Percentiles rank a stretch among this genome's conserved stretches.
Evolutionary conservation across 2,113 vertebrate species (phyloP).

Genomic region (Elanus axillaris): DNA sequence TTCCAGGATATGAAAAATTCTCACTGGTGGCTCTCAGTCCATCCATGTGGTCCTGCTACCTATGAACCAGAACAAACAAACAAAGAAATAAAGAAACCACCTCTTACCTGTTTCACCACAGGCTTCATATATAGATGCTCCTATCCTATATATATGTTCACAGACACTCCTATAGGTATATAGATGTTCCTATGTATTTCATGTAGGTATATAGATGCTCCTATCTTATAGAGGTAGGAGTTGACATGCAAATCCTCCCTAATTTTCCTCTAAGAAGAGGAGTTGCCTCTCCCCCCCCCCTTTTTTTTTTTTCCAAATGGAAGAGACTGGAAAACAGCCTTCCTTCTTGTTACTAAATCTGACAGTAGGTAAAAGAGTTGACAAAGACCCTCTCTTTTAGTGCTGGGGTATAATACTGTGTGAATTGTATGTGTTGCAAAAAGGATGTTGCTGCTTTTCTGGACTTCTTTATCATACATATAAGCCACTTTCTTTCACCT

Average conservation of each 20-base stretch:
- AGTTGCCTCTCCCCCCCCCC: not conserved
- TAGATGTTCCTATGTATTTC: not conserved
- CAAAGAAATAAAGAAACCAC: not conserved
- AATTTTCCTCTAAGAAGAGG: not conserved
- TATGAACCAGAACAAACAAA: fast-evolving
- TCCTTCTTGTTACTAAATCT: not conserved
- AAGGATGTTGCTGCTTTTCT: not conserved
- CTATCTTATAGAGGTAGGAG: not conserved
- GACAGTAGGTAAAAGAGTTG: not conserved
- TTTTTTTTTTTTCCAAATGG: not conserved
- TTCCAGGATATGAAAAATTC: not conserved
- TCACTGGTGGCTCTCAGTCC: not conserved
- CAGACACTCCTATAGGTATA: not conserved
- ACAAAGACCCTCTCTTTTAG: not conserved
- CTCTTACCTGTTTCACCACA: not conserved
- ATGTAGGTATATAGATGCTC: not conserved
- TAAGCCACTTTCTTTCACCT: not conserved
- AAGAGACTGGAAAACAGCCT: not conserved
- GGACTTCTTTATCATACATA: not conserved
- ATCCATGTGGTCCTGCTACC: not conserved
- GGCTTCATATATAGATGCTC: not conserved
- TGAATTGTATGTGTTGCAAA: not conserved
- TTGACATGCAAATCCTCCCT: not conserved
- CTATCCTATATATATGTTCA: not conserved
- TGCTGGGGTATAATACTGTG: not conserved